Evolutionary conservation across 2,113 vertebrate species (phyloP).

Genomic region (Spilogale gracilis): DNA sequence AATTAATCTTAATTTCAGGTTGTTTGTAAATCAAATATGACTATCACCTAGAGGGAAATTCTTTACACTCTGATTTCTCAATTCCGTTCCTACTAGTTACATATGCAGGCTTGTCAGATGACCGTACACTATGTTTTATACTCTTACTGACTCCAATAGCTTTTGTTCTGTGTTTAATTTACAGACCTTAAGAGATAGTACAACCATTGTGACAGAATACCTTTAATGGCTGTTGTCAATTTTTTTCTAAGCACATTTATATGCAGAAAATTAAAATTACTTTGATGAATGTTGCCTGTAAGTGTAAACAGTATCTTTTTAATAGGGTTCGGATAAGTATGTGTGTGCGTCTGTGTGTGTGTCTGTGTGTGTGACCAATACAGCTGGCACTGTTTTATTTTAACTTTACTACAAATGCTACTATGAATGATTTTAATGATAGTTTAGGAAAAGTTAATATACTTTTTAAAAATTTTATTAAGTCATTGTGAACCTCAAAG

Average conservation of each 20-base stretch:
- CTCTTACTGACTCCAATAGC: not conserved
- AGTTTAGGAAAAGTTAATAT: not conserved
- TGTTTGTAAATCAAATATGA: conserved; percentile 18
- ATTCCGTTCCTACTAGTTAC: conserved; percentile 42
- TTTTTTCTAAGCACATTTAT: conserved; percentile 7
- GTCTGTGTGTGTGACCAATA: not conserved
- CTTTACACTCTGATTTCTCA: not conserved
- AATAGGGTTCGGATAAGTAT: not conserved
- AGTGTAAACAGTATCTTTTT: not conserved
- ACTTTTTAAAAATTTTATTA: not conserved
- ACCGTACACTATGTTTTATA: not conserved
- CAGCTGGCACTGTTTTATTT: not conserved
- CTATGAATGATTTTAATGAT: conserved; percentile 6
- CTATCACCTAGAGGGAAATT: not conserved
- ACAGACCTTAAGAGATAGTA: not conserved
- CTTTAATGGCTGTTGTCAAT: not conserved
- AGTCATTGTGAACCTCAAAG: not conserved
- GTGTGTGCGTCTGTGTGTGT: not conserved
- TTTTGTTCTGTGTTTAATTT: conserved; percentile 50
- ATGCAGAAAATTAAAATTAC: not conserved
- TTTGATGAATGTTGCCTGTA: conserved; percentile 4
- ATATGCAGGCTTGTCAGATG: not conserved
- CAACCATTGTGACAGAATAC: conserved; percentile 23
- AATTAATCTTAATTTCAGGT: not conserved
- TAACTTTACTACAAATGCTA: conserved; percentile 5